A percentile compares a stretch with the other conserved stretches of the same genome.
Conservation (phyloP, 2,888 invertebrate species). For the Cosmopolites sordidus region DNA sequence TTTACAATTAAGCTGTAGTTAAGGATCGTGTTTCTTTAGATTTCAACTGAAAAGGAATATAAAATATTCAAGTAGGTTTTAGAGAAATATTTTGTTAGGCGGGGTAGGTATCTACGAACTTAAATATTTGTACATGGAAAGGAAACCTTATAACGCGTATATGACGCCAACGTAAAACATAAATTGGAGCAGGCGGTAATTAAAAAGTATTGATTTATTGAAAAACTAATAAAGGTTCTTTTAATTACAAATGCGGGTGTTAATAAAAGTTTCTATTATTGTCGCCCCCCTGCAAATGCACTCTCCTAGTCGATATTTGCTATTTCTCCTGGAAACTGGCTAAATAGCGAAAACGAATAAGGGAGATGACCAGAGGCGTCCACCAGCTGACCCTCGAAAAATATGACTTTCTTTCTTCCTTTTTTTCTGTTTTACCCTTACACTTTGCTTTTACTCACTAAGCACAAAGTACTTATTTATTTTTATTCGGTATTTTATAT, state of each 20-base stretch:
- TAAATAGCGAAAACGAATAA: constrained; percentile 31
- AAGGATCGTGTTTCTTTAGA: no score
- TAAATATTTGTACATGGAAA: neutral
- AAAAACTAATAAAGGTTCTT: constrained; percentile 25
- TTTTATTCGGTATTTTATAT: no score
- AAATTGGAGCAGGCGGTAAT: constrained; percentile 13
- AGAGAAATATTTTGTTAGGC: neutral
- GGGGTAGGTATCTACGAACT: neutral
- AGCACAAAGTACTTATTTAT: no score
- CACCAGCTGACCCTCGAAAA: neutral
- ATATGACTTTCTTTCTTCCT: neutral
- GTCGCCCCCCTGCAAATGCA: constrained; percentile 31
- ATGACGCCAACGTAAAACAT: constrained; percentile 9
- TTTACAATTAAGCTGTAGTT: no score
- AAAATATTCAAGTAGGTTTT: no score
- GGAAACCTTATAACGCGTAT: constrained; percentile 6
- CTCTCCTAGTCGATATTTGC: constrained; percentile 34
- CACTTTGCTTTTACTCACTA: no score
- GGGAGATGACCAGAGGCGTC: constrained; percentile 16
- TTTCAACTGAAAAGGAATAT: no score
- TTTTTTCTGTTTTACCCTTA: neutral
- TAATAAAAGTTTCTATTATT: constrained; percentile 39
- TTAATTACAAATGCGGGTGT: constrained; percentile 38
- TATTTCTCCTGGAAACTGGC: constrained; percentile 42
- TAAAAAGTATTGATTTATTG: constrained; percentile 26